Percentiles rank a stretch among this genome's conserved stretches.
These are phyloP conservation scores for Drosophila neocordata DNA, from an alignment of 1,140 invertebrate genomes.

Conservation along the genomic window DNA sequence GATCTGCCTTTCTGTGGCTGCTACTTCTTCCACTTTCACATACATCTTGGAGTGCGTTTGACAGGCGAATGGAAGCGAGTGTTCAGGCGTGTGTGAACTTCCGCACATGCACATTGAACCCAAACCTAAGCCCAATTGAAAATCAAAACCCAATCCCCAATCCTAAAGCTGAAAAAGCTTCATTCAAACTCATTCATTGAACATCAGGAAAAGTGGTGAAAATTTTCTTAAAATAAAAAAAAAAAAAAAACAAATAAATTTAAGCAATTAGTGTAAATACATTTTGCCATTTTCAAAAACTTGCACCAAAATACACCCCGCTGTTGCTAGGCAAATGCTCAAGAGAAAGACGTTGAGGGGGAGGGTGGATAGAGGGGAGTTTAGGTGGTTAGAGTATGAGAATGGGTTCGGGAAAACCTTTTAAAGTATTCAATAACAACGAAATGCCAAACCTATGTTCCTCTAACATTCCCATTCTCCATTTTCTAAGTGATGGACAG, in stretches of 20 bases:
- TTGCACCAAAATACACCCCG: not conserved
- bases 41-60: conserved; percentile 59
- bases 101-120: conserved; percentile 69
- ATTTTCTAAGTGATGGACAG: conserved; percentile 56
- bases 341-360: not conserved
- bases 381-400: not conserved
- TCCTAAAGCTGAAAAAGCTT: no score
- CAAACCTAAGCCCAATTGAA: conserved; percentile 7
- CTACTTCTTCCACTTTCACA: not conserved
- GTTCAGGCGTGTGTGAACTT: conserved; percentile 79
- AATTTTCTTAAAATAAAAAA: no score
- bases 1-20: conserved; percentile 19
- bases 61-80: conserved; percentile 57
- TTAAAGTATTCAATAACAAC: conserved; percentile 79
- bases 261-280: conserved; percentile 8
- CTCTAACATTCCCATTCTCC: conserved; percentile 1
- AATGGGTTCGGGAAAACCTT: conserved; percentile 55
- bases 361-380: not conserved
- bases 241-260: not conserved
- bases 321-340: conserved; percentile 5
- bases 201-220: not conserved
- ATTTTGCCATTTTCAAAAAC: not conserved
- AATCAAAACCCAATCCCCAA: no score
- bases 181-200: not conserved
- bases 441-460: conserved; percentile 58